phyloP scores from a whole-genome alignment of 2,797 vertebrate genomes.

The Schizopygopsis malacanthus region DNA sequence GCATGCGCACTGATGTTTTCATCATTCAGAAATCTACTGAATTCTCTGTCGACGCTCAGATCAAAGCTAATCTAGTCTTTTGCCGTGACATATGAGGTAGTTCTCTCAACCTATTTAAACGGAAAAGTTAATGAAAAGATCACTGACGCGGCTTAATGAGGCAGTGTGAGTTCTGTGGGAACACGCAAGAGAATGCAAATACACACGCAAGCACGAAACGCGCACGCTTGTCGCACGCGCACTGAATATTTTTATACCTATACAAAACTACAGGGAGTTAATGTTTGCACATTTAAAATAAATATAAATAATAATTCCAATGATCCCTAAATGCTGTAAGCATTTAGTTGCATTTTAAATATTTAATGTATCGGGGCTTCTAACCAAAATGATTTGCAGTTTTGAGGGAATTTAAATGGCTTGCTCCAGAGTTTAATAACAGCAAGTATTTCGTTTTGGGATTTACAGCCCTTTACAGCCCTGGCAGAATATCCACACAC shows the following conservation, averaged over 20 bases:
- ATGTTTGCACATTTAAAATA: neutral
- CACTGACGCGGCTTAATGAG: conserved; percentile 62
- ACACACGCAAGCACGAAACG: conserved; percentile 26
- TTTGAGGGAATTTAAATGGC: neutral
- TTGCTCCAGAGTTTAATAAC: neutral
- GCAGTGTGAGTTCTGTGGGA: conserved; percentile 19
- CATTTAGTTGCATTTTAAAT: neutral
- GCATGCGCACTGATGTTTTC: neutral
- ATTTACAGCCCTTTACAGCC: neutral
- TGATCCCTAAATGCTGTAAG: neutral
- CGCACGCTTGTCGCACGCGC: neutral
- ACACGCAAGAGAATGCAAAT: neutral
- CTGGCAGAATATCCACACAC: neutral
- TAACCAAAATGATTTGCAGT: neutral
- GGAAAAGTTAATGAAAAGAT: conserved; percentile 63
- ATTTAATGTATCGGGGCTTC: neutral
- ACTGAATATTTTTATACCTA: neutral
- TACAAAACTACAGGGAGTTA: neutral
- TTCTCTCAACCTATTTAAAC: conserved; percentile 67
- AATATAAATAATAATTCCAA: neutral
- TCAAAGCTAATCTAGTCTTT: conserved; percentile 47
- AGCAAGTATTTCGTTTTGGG: neutral
- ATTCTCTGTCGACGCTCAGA: neutral
- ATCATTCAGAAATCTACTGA: neutral
- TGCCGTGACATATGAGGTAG: conserved; percentile 60